Conservation (phyloP, 2,797 vertebrate genomes). For the Pipistrellus pipistrellus region DNA sequence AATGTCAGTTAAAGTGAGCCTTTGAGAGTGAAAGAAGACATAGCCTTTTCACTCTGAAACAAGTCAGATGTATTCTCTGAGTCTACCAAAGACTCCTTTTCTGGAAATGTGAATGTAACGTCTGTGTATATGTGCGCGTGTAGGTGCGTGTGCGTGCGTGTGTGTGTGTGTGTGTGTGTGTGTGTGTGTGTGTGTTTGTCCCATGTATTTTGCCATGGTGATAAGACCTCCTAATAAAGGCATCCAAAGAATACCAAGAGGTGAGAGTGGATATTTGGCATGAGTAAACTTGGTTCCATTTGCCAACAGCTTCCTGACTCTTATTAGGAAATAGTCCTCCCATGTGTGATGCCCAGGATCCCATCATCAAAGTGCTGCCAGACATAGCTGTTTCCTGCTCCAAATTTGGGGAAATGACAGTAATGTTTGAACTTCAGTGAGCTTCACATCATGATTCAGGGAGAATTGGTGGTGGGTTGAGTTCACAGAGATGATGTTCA, state of each 20-base stretch:
- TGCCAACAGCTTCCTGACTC: slow-evolving; percentile 70
- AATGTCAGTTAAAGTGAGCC: slow-evolving; percentile 23
- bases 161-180: not conserved
- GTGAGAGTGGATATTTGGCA: not conserved
- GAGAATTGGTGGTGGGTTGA: not conserved
- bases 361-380: not conserved
- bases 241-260: slow-evolving; percentile 77
- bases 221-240: slow-evolving; percentile 69
- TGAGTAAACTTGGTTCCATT: slow-evolving; percentile 57
- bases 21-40: not conserved
- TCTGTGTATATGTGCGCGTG: not conserved
- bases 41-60: slow-evolving; percentile 50
- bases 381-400: not conserved
- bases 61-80: slow-evolving; percentile 73
- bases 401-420: not conserved
- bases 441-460: not conserved
- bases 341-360: not conserved
- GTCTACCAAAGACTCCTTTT: slow-evolving; percentile 85
- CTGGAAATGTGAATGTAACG: slow-evolving; percentile 69
- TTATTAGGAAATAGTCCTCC: not conserved
- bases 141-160: not conserved
- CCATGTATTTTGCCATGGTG: slow-evolving; percentile 23
- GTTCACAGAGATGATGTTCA: not conserved
- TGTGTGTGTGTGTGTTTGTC: not conserved
- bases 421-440: slow-evolving; percentile 38